Base-by-base conservation (phyloP, 1,140 invertebrate species). In the Theocolax elegans region DNA sequence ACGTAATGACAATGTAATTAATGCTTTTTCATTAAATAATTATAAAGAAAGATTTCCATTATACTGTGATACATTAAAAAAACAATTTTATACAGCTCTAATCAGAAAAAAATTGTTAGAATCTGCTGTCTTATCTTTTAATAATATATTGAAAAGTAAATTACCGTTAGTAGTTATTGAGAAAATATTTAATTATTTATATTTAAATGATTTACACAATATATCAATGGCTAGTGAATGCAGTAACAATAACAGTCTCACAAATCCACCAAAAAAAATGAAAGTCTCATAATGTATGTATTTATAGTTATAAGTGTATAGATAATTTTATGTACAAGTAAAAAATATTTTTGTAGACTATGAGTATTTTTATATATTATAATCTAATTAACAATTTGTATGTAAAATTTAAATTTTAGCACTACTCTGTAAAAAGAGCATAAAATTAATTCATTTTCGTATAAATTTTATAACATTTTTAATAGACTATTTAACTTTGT, bases 201-300 rank as follows among this genome's bases (percentile, higher is more conserved):
- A 13, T 23, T 48, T 44, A 7, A 56, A 58, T 46, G 64, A 67
- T 23, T 58, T 67, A 35, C 21, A 46, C 12, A 67, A 56, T 54
- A 21, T 66, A 19, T 35, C 51, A 35, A 44, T 7, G 2, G 29
- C 60, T 51, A 8, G 15, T 44, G 27, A 15, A 19, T 25, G 2
- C 23, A 15, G 3, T 44, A 44, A 21, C 15, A n/a, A 25, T 15
- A 7, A 44, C n/a, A 44, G 10, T n/a, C n/a, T n/a, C n/a, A n/a
- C n/a, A 6, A 44, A 44, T 60, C 2, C 31, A 38, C 29, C n/a
- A 17, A 58, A 58, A 58, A 58, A 58, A 13, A 19, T 58, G 1
- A 58, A 40, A 38, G n/a, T 53, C 27, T 53, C 6, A 15, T 48
- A 12, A 48, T 23, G n/a, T n/a, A n/a, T n/a, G n/a, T n/a, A n/a